Base-by-base conservation (phyloP, 2,113 vertebrate genomes). In the Urocitellus parryii region DNA sequence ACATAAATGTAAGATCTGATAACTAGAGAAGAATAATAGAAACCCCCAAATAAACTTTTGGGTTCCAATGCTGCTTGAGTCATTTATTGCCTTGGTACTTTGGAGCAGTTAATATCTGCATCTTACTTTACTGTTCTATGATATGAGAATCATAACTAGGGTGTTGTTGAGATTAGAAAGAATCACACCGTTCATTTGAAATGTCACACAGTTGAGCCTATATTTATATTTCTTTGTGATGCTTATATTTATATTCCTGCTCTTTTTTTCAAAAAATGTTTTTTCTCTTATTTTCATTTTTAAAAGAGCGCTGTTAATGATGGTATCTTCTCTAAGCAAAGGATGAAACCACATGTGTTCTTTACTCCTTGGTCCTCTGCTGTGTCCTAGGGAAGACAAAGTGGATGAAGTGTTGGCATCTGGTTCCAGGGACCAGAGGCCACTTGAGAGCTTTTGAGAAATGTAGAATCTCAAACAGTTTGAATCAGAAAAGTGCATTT, bases 211-310 rank as follows among this genome's bases (percentile, higher is more conserved):
- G 22, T 5, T 53, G 14, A 45, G 53, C 29, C 18, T 73, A 56
- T 32, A 61, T 77, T 67, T 73, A 53, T 29, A 24, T 61, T 4
- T 77, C 11, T 6, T 79, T 14, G 17, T 22, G 20, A 58, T 58
- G 13, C 22, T 63, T 25, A 63, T 27, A 63, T 63, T 63, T 63
- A 63, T 63, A 63, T 11, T 42, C 11, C 9, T 61, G 72, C 14
- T 5, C 4, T 90, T 4, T 88, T 88, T 86, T 14, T 51, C 8
- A n/a, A 37, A 82, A 51, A 84, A 37, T 5, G 5, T 22, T 10
- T 12, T 2, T n/a, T 76, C 3, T 48, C 18, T 89, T 93, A 51
- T 94, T 95, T 91, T 92, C 14, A 61, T 83, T 95, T 91, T 56
- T 42, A 39, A 68, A 79, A 17, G 16, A 56, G 20, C 7, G 24